Conservation (phyloP, 2,113 vertebrate species). For the Apus apus region DNA sequence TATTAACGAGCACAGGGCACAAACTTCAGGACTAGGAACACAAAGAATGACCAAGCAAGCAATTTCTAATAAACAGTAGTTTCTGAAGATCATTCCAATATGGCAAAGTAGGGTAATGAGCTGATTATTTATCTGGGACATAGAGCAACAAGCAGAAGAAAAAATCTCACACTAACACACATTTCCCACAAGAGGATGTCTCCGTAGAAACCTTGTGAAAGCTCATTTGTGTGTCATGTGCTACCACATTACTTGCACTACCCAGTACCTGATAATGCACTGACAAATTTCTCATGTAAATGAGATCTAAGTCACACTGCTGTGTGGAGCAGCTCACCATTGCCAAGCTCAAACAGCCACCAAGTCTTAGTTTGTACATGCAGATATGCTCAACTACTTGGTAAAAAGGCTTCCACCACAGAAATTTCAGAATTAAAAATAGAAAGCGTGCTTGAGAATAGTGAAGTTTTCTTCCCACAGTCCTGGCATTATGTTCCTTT, state of each 20-base stretch:
- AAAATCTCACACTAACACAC: not conserved
- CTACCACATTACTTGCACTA: not conserved
- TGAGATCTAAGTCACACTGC: not conserved
- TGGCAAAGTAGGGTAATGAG: not conserved
- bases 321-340: not conserved
- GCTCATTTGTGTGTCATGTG: not conserved
- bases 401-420: not conserved
- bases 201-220: not conserved
- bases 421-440: conserved; percentile 35
- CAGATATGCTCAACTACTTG: not conserved
- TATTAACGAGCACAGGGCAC: not conserved
- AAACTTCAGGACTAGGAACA: not conserved
- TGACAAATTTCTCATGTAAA: not conserved
- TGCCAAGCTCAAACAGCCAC: not conserved
- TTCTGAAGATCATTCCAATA: not conserved
- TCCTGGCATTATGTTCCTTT: not conserved
- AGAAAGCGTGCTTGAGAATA: not conserved
- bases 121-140: not conserved
- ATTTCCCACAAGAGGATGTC: not conserved
- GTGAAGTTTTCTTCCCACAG: conserved; percentile 13
- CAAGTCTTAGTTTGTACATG: not conserved
- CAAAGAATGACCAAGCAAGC: not conserved
- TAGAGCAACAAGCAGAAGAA: not conserved
- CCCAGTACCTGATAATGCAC: not conserved
- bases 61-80: not conserved